Evolutionary conservation across 2,888 invertebrate genomes (phyloP).

Genomic region (Patella ulyssiponensis): DNA sequence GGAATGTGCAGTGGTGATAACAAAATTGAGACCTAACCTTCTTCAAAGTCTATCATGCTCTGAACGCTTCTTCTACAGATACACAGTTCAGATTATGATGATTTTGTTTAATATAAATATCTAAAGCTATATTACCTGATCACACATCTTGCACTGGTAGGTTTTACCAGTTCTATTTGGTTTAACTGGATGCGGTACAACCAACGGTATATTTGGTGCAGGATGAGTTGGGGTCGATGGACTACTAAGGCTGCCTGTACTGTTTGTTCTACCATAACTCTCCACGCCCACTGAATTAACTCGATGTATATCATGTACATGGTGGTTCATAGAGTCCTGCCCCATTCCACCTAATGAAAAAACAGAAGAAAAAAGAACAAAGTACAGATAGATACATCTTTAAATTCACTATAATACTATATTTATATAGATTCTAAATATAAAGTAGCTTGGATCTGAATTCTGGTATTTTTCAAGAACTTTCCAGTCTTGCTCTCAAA

Average conservation of each 20-base stretch:
- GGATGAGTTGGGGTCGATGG: slow-evolving; percentile 57
- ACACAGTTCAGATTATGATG: too few species aligned
- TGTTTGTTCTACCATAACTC: slow-evolving; percentile 59
- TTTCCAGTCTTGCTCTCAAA: too few species aligned
- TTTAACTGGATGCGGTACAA: slow-evolving; percentile 66
- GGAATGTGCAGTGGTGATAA: too few species aligned
- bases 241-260: slow-evolving; percentile 57
- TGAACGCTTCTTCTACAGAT: too few species aligned
- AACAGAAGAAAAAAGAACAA: slow-evolving; percentile 8
- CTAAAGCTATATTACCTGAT: slow-evolving; percentile 54
- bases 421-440: too few species aligned
- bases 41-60: too few species aligned
- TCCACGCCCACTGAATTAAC: slow-evolving; percentile 58
- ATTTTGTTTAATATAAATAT: too few species aligned
- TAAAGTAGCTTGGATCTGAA: too few species aligned
- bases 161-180: slow-evolving; percentile 58
- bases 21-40: too few species aligned
- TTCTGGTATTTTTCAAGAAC: too few species aligned
- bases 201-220: slow-evolving; percentile 56
- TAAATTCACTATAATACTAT: neutral
- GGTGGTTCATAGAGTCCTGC: slow-evolving; percentile 40
- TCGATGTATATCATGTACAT: slow-evolving; percentile 50
- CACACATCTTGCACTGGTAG: slow-evolving; percentile 68
- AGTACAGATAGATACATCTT: slow-evolving; percentile 4
- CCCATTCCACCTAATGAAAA: slow-evolving; percentile 24